Evolutionary conservation across 53 echinoderm and acorn worm genomes (phyloP).

Genomic region (Paracentrotus lividus): DNA sequence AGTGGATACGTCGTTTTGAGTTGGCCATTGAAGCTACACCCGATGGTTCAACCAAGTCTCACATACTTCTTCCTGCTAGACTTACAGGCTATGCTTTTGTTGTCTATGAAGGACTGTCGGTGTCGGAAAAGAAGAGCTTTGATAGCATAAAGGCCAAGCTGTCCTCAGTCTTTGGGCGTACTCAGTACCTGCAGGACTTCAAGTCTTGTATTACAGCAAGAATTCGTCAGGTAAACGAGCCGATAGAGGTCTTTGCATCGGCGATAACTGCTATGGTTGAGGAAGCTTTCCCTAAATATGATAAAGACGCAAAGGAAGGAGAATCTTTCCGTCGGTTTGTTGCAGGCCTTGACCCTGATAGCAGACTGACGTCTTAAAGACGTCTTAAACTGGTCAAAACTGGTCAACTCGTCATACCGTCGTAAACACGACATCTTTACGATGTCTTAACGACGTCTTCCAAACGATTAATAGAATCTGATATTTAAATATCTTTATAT

Average conservation of each 20-base stretch:
- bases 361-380: no score
- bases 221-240: conserved; percentile 46
- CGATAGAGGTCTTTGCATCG: no score
- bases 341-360: conserved; percentile 72
- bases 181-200: conserved; percentile 5
- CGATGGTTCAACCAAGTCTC: neutral
- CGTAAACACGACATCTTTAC: no score
- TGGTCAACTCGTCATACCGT: no score
- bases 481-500: no score
- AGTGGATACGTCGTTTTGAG: conserved; percentile 46
- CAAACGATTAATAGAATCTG: no score
- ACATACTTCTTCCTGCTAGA: conserved; percentile 58
- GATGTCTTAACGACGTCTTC: no score
- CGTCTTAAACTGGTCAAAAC: no score
- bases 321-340: conserved; percentile 73
- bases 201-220: conserved; percentile 56
- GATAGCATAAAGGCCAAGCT: conserved; percentile 5
- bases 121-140: conserved; percentile 20
- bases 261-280: no score
- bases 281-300: conserved; percentile 76
- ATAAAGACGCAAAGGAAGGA: conserved; percentile 51
- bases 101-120: conserved; percentile 53
- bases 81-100: conserved; percentile 58
- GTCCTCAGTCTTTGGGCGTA: neutral
- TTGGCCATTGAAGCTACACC: conserved; percentile 25